Evolutionary conservation across 2,113 vertebrate genomes (phyloP).

Genomic region (Sander lucioperca): DNA sequence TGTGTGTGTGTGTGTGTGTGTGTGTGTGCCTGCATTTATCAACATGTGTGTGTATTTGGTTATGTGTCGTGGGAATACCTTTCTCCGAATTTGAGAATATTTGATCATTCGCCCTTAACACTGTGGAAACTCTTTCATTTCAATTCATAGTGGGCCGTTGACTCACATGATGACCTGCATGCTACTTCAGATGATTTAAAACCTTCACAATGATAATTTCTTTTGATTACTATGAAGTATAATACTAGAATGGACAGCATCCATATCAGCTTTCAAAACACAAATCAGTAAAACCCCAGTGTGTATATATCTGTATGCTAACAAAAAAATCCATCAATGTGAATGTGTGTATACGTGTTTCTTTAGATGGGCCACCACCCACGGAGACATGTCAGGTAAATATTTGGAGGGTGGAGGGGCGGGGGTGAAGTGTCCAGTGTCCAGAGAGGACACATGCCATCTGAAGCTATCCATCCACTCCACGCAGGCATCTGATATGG

Average conservation of each 20-base stretch:
- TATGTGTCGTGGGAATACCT: slow-evolving; percentile 7
- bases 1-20: slow-evolving; percentile 33
- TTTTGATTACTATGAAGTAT: background rate
- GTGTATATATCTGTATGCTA: slow-evolving; percentile 56
- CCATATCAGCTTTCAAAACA: slow-evolving; percentile 64
- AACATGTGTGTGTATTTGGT: background rate
- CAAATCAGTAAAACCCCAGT: slow-evolving; percentile 43
- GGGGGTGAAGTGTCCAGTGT: slow-evolving; percentile 74
- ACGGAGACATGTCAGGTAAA: slow-evolving; percentile 83
- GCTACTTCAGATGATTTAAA: background rate
- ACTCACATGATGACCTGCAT: background rate
- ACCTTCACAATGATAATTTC: background rate
- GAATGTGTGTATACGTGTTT: slow-evolving; percentile 72
- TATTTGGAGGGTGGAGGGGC: slow-evolving; percentile 68
- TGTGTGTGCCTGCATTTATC: slow-evolving; percentile 35
- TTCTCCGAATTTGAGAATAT: background rate
- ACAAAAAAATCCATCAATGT: slow-evolving; percentile 68
- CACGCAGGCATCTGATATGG: slow-evolving; percentile 55
- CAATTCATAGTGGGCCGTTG: background rate
- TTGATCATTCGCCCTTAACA: background rate
- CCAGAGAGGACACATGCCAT: slow-evolving; percentile 75
- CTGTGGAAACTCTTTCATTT: background rate
- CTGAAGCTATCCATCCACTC: slow-evolving; percentile 61
- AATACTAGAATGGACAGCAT: slow-evolving; percentile 9
- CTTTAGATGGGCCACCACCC: slow-evolving; percentile 82